Evolutionary conservation across 2,797 vertebrate genomes (phyloP).

Genomic region (Sebastes matsubarae): DNA sequence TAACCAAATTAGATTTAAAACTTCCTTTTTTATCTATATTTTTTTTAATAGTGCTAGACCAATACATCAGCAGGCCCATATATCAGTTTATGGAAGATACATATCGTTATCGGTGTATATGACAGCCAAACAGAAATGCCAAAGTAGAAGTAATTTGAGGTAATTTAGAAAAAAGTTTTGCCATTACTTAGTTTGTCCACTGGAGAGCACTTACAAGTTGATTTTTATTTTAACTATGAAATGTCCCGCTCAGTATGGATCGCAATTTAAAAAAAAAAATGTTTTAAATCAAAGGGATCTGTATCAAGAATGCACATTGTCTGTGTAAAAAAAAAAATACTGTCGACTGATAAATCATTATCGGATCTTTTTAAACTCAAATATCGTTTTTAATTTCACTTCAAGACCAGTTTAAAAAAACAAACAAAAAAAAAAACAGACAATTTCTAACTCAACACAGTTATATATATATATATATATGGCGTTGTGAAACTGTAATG

Average conservation of each 20-base stretch:
- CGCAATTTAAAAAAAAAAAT: neutral
- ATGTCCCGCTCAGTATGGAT: neutral
- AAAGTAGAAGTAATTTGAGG: neutral
- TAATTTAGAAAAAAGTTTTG: neutral
- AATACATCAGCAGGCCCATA: neutral
- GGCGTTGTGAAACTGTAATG: constrained; percentile 34
- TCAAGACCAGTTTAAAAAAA: neutral
- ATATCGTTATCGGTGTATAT: neutral
- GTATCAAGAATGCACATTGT: neutral
- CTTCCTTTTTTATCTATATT: neutral
- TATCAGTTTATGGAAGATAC: neutral
- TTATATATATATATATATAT: constrained; percentile 1
- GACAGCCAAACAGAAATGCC: neutral
- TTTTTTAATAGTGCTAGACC: neutral
- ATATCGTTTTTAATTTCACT: neutral
- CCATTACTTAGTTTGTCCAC: neutral
- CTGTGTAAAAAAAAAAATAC: neutral
- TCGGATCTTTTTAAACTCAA: neutral
- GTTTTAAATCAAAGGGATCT: neutral
- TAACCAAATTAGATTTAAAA: neutral
- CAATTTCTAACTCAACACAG: constrained; percentile 10
- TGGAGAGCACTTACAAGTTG: neutral
- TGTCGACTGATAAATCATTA: neutral
- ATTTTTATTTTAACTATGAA: neutral
- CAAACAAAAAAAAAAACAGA: neutral